phyloP scores from a whole-genome alignment of 37 sponge, comb jelly and placozoan genomes.

The Crambe crambe region DNA sequence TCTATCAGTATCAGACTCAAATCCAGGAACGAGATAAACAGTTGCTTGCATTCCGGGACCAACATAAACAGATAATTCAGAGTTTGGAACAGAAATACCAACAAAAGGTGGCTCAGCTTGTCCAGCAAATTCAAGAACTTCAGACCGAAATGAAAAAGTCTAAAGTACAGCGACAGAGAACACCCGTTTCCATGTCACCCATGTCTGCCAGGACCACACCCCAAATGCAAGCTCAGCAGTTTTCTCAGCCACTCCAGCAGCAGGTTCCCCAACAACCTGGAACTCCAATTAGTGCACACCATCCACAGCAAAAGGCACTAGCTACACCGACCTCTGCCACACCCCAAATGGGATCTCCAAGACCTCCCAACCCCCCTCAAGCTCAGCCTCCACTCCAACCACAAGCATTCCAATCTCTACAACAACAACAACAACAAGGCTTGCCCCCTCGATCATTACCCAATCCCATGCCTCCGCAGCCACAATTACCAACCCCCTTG shows the following conservation, averaged over 20 bases:
- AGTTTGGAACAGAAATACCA: conserved; percentile 54
- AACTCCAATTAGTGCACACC: not conserved
- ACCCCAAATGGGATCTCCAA: not conserved
- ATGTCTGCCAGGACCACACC: not conserved
- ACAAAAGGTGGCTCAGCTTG: conserved; percentile 46
- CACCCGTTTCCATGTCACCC: not conserved
- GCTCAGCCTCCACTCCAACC: not conserved
- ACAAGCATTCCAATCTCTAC: not conserved
- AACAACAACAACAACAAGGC: not conserved
- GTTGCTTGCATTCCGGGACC: conserved; percentile 47
- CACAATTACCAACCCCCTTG: conserved; percentile 30
- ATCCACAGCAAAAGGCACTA: not conserved
- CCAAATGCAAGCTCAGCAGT: conserved; percentile 6
- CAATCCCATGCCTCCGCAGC: conserved; percentile 2
- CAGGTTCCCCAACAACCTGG: not conserved
- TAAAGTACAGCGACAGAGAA: not conserved
- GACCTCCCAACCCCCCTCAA: not conserved
- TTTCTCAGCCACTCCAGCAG: not conserved
- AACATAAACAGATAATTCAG: conserved; percentile 57
- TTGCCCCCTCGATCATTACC: conserved; percentile 5
- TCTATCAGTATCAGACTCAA: conserved; percentile 53
- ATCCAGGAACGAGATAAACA: conserved; percentile 68
- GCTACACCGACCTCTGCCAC: not conserved
- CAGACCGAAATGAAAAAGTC: conserved; percentile 39
- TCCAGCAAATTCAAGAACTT: conserved; percentile 63